A percentile compares a stretch with the other conserved stretches of the same genome.
Evolutionary conservation across 1,140 invertebrate genomes (phyloP).

Genomic region (Formica selysi): DNA sequence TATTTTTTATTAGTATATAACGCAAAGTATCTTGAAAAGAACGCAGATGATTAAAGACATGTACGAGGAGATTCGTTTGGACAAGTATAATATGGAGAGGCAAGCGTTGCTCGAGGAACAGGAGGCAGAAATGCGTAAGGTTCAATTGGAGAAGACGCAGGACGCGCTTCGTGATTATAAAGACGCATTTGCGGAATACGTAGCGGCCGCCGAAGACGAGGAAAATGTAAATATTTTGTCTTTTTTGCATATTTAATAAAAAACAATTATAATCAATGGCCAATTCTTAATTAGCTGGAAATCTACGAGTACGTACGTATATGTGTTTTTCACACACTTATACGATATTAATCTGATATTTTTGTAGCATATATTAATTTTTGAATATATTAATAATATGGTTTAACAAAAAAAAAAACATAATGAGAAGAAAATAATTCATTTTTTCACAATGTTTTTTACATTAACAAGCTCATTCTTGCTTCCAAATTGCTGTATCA

Average conservation of each 20-base stretch:
- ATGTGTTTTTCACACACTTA: too few species aligned
- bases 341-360: too few species aligned
- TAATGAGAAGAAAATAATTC: too few species aligned
- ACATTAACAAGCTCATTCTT: too few species aligned
- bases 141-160: constrained; percentile 74
- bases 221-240: constrained; percentile 73
- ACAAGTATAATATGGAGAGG: constrained; percentile 72
- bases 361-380: too few species aligned
- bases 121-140: constrained; percentile 61
- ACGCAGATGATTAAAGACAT: constrained; percentile 77
- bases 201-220: constrained; percentile 57
- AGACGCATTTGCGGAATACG: constrained; percentile 69
- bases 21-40: constrained; percentile 53
- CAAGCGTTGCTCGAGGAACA: constrained; percentile 67
- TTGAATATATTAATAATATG: too few species aligned
- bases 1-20: neutral
- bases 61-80: constrained; percentile 78
- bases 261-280: neutral
- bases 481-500: too few species aligned
- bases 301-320: neutral
- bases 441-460: too few species aligned
- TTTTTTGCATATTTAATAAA: constrained; percentile 14
- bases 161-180: constrained; percentile 61
- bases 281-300: neutral
- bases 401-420: too few species aligned